Conservation (phyloP, 2,888 invertebrate species). For the Drosophila longiperda region DNA sequence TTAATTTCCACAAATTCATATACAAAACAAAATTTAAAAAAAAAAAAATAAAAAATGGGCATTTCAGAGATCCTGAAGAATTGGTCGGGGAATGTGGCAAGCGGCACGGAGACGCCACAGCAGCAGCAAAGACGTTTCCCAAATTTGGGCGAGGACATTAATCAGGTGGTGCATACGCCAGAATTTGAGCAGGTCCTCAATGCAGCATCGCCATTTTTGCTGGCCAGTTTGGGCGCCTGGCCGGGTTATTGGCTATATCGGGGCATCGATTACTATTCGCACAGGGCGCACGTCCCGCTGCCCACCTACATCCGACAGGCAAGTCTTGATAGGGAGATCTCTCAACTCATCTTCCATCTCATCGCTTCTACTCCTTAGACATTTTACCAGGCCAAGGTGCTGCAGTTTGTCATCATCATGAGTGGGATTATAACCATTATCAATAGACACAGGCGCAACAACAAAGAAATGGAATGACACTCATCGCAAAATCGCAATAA, state of each 20-base stretch:
- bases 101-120: background rate
- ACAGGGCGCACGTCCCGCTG: conserved; percentile 58
- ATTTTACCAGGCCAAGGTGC: conserved; percentile 71
- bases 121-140: conserved; percentile 6
- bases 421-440: conserved; percentile 59
- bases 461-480: conserved; percentile 15
- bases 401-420: conserved; percentile 67
- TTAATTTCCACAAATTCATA: conserved; percentile 8
- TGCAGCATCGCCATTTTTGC: conserved; percentile 61
- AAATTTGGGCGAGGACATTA: conserved; percentile 70
- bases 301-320: conserved; percentile 72
- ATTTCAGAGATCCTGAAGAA: conserved; percentile 39
- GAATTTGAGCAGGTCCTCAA: conserved; percentile 53
- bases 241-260: conserved; percentile 73
- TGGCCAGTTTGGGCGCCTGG: conserved; percentile 70
- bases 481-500: background rate
- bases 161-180: conserved; percentile 54
- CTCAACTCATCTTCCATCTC: background rate
- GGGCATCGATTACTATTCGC: conserved; percentile 68
- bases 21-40: background rate
- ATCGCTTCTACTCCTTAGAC: conserved; percentile 47
- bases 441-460: conserved; percentile 22
- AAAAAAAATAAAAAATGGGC: conserved; percentile 48
- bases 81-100: conserved; percentile 13
- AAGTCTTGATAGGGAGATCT: conserved; percentile 2